phyloP scores from a whole-genome alignment of 2,888 invertebrate species.

The Pocota personata region DNA sequence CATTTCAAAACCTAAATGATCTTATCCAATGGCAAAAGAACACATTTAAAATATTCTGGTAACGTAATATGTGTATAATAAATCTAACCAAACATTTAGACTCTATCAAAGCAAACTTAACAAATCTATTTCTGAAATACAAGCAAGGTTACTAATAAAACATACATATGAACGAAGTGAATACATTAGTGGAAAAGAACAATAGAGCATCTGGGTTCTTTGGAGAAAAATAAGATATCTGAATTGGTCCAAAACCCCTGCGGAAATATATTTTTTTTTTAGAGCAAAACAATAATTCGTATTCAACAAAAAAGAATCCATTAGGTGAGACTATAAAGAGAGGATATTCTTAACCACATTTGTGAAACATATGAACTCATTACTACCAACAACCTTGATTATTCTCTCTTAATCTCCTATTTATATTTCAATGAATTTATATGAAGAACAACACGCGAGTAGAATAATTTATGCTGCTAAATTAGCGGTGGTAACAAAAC shows the following conservation, averaged over 20 bases:
- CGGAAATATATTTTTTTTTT: background rate
- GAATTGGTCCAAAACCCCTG: background rate
- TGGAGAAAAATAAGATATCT: background rate
- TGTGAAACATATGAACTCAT: background rate
- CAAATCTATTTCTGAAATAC: background rate
- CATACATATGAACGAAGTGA: background rate
- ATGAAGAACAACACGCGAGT: constrained; percentile 27
- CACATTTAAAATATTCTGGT: background rate
- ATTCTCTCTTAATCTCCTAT: constrained; percentile 13
- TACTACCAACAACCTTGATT: constrained; percentile 8
- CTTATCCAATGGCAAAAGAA: background rate
- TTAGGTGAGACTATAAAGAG: background rate
- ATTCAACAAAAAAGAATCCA: background rate
- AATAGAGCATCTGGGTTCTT: background rate
- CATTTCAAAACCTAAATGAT: background rate
- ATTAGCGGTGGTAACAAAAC: background rate
- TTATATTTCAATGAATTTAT: constrained; percentile 27
- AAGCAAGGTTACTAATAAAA: background rate
- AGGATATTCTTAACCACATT: constrained; percentile 1
- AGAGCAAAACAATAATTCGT: background rate
- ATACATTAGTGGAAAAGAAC: background rate
- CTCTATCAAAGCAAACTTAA: background rate
- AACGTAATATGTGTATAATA: background rate
- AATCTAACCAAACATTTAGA: background rate
- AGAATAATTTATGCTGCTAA: constrained; percentile 28